A percentile compares a stretch with the other conserved stretches of the same genome.
These are phyloP conservation scores for Pavo muticus DNA, from an alignment of 2,113 vertebrate species.

Conservation along the genomic window DNA sequence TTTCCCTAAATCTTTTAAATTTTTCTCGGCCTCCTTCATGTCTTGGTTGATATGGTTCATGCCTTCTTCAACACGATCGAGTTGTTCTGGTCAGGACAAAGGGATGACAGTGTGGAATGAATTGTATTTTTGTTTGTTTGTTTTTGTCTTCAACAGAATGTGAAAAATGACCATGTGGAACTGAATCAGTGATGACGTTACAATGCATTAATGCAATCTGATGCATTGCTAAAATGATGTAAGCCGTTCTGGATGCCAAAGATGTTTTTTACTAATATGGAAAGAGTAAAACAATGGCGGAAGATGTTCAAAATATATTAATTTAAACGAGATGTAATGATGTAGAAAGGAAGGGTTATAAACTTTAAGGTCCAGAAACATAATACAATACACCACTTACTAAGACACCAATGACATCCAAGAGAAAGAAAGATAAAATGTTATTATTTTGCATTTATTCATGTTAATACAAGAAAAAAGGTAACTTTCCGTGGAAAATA, in stretches of 20 bases:
- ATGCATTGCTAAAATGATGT: conserved; percentile 77
- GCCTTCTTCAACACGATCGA: conserved; percentile 99
- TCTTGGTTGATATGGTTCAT: conserved; percentile 99
- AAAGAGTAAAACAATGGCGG: conserved; percentile 65
- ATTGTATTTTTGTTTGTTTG: conserved; percentile 83
- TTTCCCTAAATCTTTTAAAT: conserved; percentile 99
- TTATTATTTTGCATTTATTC: conserved; percentile 66
- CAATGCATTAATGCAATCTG: conserved; percentile 79
- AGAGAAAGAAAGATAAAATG: conserved; percentile 67
- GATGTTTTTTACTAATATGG: conserved; percentile 11
- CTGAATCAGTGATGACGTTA: conserved; percentile 71
- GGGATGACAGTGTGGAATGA: conserved; percentile 98
- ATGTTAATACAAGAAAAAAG: conserved; percentile 26
- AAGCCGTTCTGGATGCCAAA: conserved; percentile 72
- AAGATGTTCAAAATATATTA: conserved; percentile 62
- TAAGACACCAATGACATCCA: conserved; percentile 72
- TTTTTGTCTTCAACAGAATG: conserved; percentile 85
- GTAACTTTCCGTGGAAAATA: conserved; percentile 45
- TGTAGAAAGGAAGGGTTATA: conserved; percentile 63
- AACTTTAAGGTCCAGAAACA: conserved; percentile 65
- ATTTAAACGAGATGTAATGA: conserved; percentile 70
- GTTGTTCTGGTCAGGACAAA: conserved; percentile 99
- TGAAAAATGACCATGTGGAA: conserved; percentile 88
- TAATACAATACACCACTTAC: conserved; percentile 67
- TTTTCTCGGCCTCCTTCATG: conserved; percentile 99